Conservation (phyloP, 2,113 vertebrate species). For the Piprites chloris region DNA sequence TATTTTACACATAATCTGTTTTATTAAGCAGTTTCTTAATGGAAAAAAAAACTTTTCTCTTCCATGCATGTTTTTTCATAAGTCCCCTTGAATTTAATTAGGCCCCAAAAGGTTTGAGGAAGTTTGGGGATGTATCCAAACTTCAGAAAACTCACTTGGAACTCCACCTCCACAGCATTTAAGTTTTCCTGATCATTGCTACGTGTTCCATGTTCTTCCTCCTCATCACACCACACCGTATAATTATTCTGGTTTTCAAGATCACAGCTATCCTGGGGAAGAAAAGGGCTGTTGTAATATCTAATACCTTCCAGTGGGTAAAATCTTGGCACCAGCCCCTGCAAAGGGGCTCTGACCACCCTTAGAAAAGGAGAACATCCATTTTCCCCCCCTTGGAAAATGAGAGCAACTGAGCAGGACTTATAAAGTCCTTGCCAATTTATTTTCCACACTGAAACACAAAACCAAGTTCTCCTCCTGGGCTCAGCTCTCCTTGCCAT, state of each 20-base stretch:
- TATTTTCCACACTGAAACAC: neutral
- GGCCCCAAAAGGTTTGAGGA: conserved; percentile 29
- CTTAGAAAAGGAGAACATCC: neutral
- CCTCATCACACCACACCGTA: neutral
- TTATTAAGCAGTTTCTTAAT: conserved; percentile 40
- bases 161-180: neutral
- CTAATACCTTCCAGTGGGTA: neutral
- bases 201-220: neutral
- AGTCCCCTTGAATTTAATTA: conserved; percentile 32
- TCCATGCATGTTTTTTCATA: neutral
- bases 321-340: neutral
- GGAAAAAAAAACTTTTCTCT: conserved; percentile 34
- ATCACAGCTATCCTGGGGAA: neutral
- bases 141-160: neutral
- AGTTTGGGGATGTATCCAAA: neutral
- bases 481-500: neutral
- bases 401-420: neutral
- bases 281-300: neutral
- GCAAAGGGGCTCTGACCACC: neutral
- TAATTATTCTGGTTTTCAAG: neutral
- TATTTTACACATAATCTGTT: conserved; percentile 49
- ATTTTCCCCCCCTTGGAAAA: neutral
- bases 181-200: neutral
- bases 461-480: fast-evolving
- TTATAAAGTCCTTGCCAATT: neutral